Percentiles rank a stretch among this genome's conserved stretches.
phyloP scores from a whole-genome alignment of 1,140 invertebrate species.

The Samia ricini region DNA sequence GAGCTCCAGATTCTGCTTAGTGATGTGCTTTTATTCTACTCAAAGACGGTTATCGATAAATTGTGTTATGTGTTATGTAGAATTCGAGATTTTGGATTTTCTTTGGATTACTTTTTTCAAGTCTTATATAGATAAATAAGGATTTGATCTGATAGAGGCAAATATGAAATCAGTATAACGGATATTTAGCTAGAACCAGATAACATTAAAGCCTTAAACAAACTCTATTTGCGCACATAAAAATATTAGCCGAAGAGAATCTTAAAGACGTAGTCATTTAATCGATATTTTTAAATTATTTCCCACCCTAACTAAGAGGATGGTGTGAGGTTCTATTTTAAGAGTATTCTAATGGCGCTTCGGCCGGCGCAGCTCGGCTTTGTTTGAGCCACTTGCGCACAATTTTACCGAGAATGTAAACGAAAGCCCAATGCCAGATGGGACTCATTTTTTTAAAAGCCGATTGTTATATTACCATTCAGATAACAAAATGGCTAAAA shows the following conservation, averaged over 20 bases:
- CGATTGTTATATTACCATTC: background rate
- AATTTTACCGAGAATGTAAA: background rate
- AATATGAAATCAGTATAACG: no score
- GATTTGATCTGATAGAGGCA: no score
- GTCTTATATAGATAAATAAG: no score
- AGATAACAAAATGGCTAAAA: background rate
- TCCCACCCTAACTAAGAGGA: conserved; percentile 12
- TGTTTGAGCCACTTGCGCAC: background rate
- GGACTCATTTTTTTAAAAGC: background rate
- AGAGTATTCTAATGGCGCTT: conserved; percentile 14
- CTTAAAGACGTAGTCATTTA: background rate
- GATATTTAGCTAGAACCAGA: no score
- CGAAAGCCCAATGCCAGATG: background rate
- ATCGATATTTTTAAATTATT: conserved; percentile 19
- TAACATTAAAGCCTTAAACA: background rate
- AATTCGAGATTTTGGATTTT: no score
- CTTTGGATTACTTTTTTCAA: no score
- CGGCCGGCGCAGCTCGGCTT: background rate
- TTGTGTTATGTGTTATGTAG: no score
- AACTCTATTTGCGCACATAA: no score
- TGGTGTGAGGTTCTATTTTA: conserved; percentile 42
- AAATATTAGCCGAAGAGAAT: no score
- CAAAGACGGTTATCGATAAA: no score
- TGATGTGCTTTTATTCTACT: background rate
- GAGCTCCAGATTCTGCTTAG: background rate